Percentiles rank a stretch among this genome's conserved stretches.
Conservation (phyloP, 1,140 invertebrate genomes). For the Pteromalus puparum region DNA sequence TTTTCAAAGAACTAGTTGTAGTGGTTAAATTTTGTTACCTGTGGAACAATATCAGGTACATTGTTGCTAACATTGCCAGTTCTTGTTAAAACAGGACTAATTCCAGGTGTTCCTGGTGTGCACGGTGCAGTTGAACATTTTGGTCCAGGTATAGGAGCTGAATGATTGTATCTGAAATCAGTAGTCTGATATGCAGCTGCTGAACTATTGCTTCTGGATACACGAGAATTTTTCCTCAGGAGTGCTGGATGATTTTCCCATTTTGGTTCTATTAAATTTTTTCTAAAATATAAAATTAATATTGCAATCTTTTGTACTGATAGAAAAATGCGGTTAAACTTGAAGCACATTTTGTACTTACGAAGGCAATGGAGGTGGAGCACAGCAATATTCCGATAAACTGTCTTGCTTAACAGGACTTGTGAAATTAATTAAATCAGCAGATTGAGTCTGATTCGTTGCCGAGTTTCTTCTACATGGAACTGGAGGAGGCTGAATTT, state of each 20-base stretch:
- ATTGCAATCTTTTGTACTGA: not conserved
- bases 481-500: constrained; percentile 74
- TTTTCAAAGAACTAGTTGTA: not conserved
- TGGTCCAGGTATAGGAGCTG: constrained; percentile 66
- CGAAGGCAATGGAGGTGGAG: constrained; percentile 65
- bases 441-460: constrained; percentile 74
- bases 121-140: constrained; percentile 69
- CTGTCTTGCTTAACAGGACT: constrained; percentile 76
- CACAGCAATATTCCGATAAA: constrained; percentile 67
- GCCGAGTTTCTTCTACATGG: constrained; percentile 74
- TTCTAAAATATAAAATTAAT: constrained; percentile 59
- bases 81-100: constrained; percentile 70
- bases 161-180: constrained; percentile 70
- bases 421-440: constrained; percentile 85
- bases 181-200: constrained; percentile 68
- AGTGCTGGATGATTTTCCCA: constrained; percentile 72
- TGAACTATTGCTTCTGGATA: constrained; percentile 71
- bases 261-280: constrained; percentile 68
- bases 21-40: constrained; percentile 62
- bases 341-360: constrained; percentile 58
- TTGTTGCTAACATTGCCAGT: constrained; percentile 67
- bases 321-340: not conserved
- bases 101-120: constrained; percentile 70
- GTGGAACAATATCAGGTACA: constrained; percentile 69
- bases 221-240: constrained; percentile 65